Conservation (phyloP, 2,888 invertebrate species). For the Leucophora obtusa region DNA sequence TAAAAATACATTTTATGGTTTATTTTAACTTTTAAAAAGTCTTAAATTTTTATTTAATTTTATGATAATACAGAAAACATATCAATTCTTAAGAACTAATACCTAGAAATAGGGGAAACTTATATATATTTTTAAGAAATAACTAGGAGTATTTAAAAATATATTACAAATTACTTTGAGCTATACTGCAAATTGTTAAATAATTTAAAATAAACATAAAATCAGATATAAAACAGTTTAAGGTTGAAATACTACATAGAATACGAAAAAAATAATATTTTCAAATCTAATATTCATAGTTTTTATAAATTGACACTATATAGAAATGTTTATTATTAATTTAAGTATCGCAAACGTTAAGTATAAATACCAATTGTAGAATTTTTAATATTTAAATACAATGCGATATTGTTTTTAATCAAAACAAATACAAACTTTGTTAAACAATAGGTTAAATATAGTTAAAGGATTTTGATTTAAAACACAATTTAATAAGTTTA, state of each 20-base stretch:
- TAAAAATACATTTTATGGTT: too few relatives aligned
- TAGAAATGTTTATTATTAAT: conserved; percentile 10
- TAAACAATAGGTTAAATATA: conserved; percentile 8
- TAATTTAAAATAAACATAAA: background rate
- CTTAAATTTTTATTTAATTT: conserved; percentile 36
- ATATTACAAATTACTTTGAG: conserved; percentile 21
- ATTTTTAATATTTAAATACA: background rate
- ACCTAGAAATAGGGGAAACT: conserved; percentile 6
- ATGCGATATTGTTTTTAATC: background rate
- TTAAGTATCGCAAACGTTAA: background rate
- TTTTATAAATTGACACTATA: conserved; percentile 28
- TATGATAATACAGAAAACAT: conserved; percentile 48
- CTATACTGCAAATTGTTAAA: conserved; percentile 10
- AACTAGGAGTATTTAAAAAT: conserved; percentile 6
- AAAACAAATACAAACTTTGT: conserved; percentile 29
- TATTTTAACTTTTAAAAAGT: conserved; percentile 47
- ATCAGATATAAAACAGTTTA: background rate
- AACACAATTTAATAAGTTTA: conserved; percentile 31
- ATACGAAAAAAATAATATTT: background rate
- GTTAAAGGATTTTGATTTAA: conserved; percentile 18
- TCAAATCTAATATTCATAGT: background rate
- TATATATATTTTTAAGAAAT: background rate
- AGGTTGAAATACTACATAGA: background rate
- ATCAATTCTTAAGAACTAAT: conserved; percentile 33
- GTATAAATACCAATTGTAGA: conserved; percentile 7